Percentiles rank a stretch among this genome's conserved stretches.
These are phyloP conservation scores for Bombylius major DNA, from an alignment of 2,888 invertebrate genomes.

Conservation along the genomic window DNA sequence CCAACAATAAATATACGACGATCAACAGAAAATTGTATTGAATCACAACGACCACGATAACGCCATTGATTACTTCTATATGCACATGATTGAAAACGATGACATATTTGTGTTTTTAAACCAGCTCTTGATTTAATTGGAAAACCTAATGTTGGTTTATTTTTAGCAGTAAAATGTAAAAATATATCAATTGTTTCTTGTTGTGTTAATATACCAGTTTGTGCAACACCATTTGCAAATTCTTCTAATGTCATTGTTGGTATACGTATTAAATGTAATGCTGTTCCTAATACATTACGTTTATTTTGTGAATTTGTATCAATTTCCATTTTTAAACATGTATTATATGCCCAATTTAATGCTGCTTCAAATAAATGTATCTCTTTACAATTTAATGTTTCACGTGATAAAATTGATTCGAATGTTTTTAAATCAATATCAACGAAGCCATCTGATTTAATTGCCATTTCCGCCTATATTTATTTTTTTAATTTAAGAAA, in stretches of 20 bases:
- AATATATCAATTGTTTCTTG: slow-evolving; percentile 93
- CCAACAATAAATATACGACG: slow-evolving; percentile 91
- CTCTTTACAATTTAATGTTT: slow-evolving; percentile 92
- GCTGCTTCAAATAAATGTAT: slow-evolving; percentile 83
- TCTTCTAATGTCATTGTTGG: slow-evolving; percentile 90
- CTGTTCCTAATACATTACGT: slow-evolving; percentile 58
- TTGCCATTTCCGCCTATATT: slow-evolving; percentile 80
- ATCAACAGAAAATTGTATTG: slow-evolving; percentile 93
- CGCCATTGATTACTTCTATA: slow-evolving; percentile 96
- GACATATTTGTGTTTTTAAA: slow-evolving; percentile 85
- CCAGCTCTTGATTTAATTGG: slow-evolving; percentile 74
- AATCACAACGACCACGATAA: slow-evolving; percentile 90
- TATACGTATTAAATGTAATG: slow-evolving; percentile 78
- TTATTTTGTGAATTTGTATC: slow-evolving; percentile 71
- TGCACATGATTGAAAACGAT: slow-evolving; percentile 91
- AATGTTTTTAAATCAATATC: slow-evolving; percentile 91
- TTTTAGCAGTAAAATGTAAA: slow-evolving; percentile 82
- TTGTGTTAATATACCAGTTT: slow-evolving; percentile 79
- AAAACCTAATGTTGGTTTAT: slow-evolving; percentile 72
- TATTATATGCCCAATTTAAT: slow-evolving; percentile 84
- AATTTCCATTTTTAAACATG: slow-evolving; percentile 72
- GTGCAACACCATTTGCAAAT: slow-evolving; percentile 91
- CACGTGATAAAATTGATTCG: slow-evolving; percentile 79
- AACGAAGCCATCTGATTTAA: slow-evolving; percentile 89
- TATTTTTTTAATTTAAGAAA: background rate